Percentiles rank a stretch among this genome's conserved stretches.
Evolutionary conservation across 2,888 invertebrate species (phyloP).

Genomic region (Allacma fusca): DNA sequence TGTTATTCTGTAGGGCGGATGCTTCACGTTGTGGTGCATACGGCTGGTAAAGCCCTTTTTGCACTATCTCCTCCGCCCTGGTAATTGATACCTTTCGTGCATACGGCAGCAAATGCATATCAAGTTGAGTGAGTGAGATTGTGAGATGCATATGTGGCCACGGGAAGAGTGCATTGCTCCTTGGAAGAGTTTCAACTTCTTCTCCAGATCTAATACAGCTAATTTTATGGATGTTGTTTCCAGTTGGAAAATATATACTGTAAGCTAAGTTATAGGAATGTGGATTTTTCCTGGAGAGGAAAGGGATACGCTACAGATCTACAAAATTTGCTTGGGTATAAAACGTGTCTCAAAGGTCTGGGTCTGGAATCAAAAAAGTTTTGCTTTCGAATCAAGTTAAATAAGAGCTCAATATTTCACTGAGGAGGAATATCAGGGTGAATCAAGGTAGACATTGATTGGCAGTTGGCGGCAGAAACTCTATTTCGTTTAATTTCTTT

Average conservation of each 20-base stretch:
- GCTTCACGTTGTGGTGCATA: no score
- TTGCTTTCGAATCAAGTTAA: slow-evolving; percentile 32
- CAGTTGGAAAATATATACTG: not conserved
- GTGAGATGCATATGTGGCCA: no score
- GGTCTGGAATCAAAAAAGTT: slow-evolving; percentile 9
- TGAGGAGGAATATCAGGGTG: slow-evolving; percentile 33
- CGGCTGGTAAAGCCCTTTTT: no score
- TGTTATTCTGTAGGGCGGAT: no score
- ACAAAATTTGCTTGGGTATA: no score
- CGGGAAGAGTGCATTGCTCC: not conserved
- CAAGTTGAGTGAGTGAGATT: no score
- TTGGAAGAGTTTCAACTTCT: not conserved
- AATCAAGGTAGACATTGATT: slow-evolving; percentile 42
- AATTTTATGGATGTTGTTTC: not conserved
- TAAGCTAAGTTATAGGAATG: no score
- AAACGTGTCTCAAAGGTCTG: not conserved
- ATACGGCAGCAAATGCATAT: no score
- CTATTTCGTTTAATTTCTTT: slow-evolving; percentile 44
- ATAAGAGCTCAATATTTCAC: slow-evolving; percentile 40
- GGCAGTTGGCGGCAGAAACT: slow-evolving; percentile 42
- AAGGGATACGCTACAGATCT: no score
- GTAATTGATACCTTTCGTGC: no score
- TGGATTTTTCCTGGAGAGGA: no score
- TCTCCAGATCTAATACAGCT: not conserved
- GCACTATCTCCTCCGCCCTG: no score